phyloP scores from a whole-genome alignment of 2,888 invertebrate species.

The Drosophila neoperkinsi region DNA sequence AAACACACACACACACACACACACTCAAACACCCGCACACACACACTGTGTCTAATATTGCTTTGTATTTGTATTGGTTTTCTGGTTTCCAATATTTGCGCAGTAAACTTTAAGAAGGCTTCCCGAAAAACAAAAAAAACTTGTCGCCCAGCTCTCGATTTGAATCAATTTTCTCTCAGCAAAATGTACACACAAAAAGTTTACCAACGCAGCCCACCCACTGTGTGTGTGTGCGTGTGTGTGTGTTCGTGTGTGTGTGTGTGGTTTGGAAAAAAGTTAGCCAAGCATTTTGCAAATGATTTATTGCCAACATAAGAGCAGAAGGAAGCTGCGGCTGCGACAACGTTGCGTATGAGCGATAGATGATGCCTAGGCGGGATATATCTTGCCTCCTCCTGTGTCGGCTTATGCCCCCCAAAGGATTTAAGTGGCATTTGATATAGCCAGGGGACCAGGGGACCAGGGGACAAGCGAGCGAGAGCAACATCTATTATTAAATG shows the following conservation, averaged over 20 bases:
- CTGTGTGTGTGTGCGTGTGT: neutral
- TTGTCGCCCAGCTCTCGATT: conserved; percentile 22
- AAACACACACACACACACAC: neutral
- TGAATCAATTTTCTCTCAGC: conserved; percentile 55
- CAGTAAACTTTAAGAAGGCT: conserved; percentile 49
- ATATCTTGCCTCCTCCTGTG: neutral
- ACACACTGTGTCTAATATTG: conserved; percentile 40
- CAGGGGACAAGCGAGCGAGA: conserved; percentile 14
- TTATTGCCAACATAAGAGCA: conserved; percentile 59
- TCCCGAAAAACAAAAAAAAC: neutral
- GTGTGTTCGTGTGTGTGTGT: conserved; percentile 15
- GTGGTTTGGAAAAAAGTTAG: conserved; percentile 55
- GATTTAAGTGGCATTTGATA: conserved; percentile 70
- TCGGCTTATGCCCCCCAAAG: conserved; percentile 32
- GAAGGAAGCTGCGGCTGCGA: conserved; percentile 15
- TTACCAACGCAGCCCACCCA: conserved; percentile 23
- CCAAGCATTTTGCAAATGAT: conserved; percentile 65
- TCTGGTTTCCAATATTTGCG: conserved; percentile 57
- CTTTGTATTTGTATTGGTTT: conserved; percentile 64
- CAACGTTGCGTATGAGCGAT: conserved; percentile 61
- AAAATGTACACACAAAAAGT: conserved; percentile 47
- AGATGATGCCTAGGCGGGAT: conserved; percentile 18
- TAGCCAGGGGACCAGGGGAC: conserved; percentile 22
- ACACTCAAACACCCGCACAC: neutral
- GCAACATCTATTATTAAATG: conserved; percentile 49